These are phyloP conservation scores for Pachyrhynchus sulphureomaculatus DNA, from an alignment of 1,140 invertebrate species.

Conservation along the genomic window DNA sequence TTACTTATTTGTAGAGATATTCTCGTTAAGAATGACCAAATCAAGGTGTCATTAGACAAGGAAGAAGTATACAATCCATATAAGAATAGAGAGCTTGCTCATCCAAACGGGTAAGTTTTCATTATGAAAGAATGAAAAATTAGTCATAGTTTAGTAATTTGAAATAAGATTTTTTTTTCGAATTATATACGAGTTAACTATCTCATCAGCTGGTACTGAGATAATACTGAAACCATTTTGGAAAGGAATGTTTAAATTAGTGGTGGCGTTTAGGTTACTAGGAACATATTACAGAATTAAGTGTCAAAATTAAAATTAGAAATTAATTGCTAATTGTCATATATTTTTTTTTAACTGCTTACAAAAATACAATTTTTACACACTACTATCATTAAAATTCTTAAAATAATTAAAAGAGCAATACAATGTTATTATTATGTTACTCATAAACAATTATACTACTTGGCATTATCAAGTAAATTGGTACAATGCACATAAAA, in stretches of 20 bases:
- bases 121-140: not conserved
- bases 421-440: too few species aligned
- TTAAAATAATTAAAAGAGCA: too few species aligned
- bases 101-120: conserved; percentile 33
- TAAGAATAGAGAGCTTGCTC: conserved; percentile 30
- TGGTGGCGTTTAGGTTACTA: not conserved
- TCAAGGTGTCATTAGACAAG: not conserved
- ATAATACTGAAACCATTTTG: not conserved
- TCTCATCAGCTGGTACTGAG: not conserved
- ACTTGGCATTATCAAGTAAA: too few species aligned
- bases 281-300: not conserved
- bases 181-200: too few species aligned
- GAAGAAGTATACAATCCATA: conserved; percentile 29
- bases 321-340: too few species aligned
- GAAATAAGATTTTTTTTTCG: too few species aligned
- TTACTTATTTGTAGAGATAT: conserved; percentile 19
- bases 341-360: too few species aligned
- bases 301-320: too few species aligned
- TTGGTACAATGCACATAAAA: too few species aligned
- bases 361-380: too few species aligned
- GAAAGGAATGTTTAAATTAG: not conserved
- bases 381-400: too few species aligned
- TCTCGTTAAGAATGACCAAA: conserved; percentile 23
- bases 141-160: not conserved
- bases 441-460: too few species aligned